Conservation (phyloP, 2,113 vertebrate genomes). For the Solenodon paradoxus region DNA sequence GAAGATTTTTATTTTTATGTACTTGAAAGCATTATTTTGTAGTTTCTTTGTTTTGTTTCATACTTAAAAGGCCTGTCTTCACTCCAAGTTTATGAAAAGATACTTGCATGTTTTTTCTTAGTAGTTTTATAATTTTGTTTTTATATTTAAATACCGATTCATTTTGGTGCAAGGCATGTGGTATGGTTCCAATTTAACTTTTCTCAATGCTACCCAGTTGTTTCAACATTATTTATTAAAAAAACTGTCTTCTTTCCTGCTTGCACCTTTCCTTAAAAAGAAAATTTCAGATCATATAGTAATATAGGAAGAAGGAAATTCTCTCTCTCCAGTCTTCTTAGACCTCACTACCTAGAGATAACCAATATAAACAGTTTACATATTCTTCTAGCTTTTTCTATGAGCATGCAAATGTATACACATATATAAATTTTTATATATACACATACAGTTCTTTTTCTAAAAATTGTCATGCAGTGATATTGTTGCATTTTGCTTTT, state of each 20-base stretch:
- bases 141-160: neutral
- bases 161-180: neutral
- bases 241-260: neutral
- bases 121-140: neutral
- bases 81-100: neutral
- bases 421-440: neutral
- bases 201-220: neutral
- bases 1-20: neutral
- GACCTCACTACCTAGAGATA: neutral
- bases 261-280: too few species aligned
- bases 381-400: neutral
- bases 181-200: neutral
- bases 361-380: neutral
- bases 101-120: neutral
- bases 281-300: neutral
- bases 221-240: neutral
- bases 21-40: neutral
- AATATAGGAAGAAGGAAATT: neutral
- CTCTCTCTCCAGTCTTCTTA: neutral
- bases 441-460: neutral
- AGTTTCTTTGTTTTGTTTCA: neutral
- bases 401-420: neutral
- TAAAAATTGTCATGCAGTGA: neutral
- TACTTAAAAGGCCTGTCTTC: neutral
- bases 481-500: neutral